phyloP scores from a whole-genome alignment of 2,888 invertebrate genomes.

The Archaeoteleia sp. region DNA sequence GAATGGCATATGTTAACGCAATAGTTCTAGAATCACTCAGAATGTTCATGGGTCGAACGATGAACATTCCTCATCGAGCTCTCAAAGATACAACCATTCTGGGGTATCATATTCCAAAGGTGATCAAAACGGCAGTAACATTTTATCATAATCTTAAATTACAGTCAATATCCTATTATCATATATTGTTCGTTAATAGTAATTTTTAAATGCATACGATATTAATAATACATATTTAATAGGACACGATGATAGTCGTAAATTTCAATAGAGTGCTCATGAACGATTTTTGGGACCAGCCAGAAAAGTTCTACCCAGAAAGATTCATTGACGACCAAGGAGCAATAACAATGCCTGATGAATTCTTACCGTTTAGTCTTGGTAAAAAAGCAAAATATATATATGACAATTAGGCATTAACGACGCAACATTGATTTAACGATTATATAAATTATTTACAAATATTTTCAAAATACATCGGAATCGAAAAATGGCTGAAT shows the following conservation, averaged over 20 bases:
- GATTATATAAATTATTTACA: conserved; percentile 1
- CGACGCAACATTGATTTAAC: conserved; percentile 1
- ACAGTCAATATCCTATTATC: too few relatives aligned
- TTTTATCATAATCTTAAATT: too few relatives aligned
- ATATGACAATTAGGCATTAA: conserved; percentile 1
- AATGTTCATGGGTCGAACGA: conserved; percentile 86
- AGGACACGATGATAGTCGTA: conserved; percentile 88
- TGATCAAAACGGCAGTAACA: too few relatives aligned
- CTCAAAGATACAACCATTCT: conserved; percentile 82
- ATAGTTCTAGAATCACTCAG: conserved; percentile 85
- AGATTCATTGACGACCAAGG: conserved; percentile 82
- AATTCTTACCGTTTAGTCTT: conserved; percentile 86
- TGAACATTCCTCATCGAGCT: conserved; percentile 88
- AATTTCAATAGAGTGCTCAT: conserved; percentile 85
- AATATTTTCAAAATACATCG: conserved; percentile 1
- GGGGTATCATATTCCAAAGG: conserved; percentile 87
- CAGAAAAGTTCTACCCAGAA: conserved; percentile 84
- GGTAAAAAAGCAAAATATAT: conserved; percentile 73
- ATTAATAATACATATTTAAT: too few relatives aligned
- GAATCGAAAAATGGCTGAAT: conserved; percentile 2
- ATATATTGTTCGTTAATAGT: too few relatives aligned
- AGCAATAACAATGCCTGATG: conserved; percentile 78
- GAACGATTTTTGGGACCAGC: conserved; percentile 82
- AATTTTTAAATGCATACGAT: too few relatives aligned
- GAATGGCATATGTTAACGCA: conserved; percentile 88